phyloP scores from a whole-genome alignment of 2,888 invertebrate species.

The Lamellibrachia columna region DNA sequence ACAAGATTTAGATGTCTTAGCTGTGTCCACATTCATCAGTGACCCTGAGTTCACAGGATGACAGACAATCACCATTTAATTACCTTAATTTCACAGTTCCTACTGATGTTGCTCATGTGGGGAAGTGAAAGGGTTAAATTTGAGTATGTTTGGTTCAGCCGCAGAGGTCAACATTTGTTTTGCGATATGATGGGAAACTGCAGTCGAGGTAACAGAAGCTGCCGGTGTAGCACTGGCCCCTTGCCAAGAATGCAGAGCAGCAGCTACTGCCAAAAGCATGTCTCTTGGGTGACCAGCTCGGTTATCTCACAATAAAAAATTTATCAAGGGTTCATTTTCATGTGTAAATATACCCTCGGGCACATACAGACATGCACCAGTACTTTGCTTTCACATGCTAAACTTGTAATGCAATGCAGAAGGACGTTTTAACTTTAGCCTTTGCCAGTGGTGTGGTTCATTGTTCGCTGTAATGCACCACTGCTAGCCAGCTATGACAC shows the following conservation, averaged over 20 bases:
- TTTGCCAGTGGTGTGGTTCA: not conserved
- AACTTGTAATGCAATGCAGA: not conserved
- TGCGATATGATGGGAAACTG: not conserved
- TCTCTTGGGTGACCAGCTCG: not conserved
- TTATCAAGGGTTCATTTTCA: slow-evolving; percentile 9
- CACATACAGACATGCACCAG: not conserved
- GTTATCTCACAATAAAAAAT: not conserved
- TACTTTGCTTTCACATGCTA: not conserved
- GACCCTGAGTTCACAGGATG: not conserved
- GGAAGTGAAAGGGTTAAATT: not conserved
- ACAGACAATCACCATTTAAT: not conserved
- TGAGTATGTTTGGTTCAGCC: not conserved
- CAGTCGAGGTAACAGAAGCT: not conserved
- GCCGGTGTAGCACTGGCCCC: not conserved
- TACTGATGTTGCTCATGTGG: not conserved
- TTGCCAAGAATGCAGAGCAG: not conserved
- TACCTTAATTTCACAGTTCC: not conserved
- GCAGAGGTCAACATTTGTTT: not conserved
- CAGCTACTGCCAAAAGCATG: not conserved
- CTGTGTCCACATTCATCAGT: not conserved
- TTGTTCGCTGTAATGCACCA: not conserved
- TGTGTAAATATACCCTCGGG: not conserved
- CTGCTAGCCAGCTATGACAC: not conserved
- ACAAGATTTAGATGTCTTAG: not conserved
- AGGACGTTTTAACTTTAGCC: not conserved